A percentile compares a stretch with the other conserved stretches of the same genome.
Conservation (phyloP, 2,113 vertebrate genomes). For the Sceloporus tristichus region DNA sequence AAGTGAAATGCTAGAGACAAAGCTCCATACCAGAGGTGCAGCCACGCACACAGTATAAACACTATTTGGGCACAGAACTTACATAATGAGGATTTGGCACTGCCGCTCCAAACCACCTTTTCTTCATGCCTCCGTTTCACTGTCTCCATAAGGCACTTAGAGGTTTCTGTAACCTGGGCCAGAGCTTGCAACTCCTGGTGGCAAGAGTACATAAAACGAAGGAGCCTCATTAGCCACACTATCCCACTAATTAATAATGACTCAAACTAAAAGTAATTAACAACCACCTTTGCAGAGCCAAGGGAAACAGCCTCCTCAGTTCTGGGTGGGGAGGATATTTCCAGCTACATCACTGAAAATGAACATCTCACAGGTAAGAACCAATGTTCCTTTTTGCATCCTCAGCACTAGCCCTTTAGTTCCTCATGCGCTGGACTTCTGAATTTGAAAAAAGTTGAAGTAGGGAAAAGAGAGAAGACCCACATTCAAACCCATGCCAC, state of each 20-base stretch:
- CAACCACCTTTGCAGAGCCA: too few species aligned
- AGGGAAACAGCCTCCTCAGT: too few species aligned
- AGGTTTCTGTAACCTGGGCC: slow-evolving; percentile 75
- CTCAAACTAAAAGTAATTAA: too few species aligned
- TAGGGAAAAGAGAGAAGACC: too few species aligned
- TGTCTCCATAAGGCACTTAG: slow-evolving; percentile 54
- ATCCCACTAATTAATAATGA: not conserved
- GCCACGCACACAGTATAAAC: not conserved
- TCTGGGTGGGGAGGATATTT: too few species aligned
- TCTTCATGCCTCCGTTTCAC: slow-evolving; percentile 67
- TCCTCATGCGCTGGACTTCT: not conserved
- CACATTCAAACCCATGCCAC: not conserved
- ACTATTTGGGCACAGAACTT: slow-evolving; percentile 28
- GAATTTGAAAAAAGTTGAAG: too few species aligned
- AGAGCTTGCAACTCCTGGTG: slow-evolving; percentile 79
- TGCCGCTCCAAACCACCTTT: slow-evolving; percentile 67
- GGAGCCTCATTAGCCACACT: not conserved
- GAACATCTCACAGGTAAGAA: too few species aligned
- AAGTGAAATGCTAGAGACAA: not conserved
- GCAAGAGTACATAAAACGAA: not conserved
- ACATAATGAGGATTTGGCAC: slow-evolving; percentile 61
- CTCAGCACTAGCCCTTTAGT: not conserved
- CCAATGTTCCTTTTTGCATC: too few species aligned
- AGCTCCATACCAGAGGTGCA: not conserved
- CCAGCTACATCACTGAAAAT: too few species aligned